phyloP scores from a whole-genome alignment of 2,797 vertebrate genomes.

The Sebastes wilsoni region DNA sequence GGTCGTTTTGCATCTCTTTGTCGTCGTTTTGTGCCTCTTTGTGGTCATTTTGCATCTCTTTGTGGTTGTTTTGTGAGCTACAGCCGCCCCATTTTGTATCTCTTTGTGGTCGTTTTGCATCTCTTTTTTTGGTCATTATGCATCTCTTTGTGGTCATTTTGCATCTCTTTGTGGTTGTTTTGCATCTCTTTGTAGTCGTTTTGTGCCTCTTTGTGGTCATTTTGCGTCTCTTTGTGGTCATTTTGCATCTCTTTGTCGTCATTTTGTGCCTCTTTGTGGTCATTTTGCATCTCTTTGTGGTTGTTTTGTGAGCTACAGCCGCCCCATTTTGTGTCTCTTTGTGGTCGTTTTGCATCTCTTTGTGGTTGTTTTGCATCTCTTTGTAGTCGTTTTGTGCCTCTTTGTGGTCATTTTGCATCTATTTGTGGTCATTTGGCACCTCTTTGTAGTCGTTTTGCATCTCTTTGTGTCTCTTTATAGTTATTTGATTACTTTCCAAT shows the following conservation, averaged over 20 bases:
- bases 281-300: no score
- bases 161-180: fast-evolving
- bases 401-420: no score
- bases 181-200: no score
- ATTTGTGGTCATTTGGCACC: no score
- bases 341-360: fast-evolving
- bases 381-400: no score
- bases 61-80: background rate
- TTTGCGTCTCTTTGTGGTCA: no score
- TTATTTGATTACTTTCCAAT: background rate
- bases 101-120: fast-evolving
- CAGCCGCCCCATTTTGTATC: background rate
- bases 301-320: no score
- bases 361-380: fast-evolving
- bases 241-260: fast-evolving
- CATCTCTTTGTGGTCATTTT: no score
- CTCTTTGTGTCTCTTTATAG: background rate
- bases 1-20: background rate
- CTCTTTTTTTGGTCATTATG: no score
- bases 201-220: fast-evolving
- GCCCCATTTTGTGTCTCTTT: no score
- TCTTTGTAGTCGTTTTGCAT: background rate
- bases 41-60: no score
- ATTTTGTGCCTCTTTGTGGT: no score
- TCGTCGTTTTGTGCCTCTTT: fast-evolving